Evolutionary conservation across 2,888 invertebrate genomes (phyloP), one percentile per base, ranked within the genome.

Genomic region (Micoletzkya japonica): DNA sequence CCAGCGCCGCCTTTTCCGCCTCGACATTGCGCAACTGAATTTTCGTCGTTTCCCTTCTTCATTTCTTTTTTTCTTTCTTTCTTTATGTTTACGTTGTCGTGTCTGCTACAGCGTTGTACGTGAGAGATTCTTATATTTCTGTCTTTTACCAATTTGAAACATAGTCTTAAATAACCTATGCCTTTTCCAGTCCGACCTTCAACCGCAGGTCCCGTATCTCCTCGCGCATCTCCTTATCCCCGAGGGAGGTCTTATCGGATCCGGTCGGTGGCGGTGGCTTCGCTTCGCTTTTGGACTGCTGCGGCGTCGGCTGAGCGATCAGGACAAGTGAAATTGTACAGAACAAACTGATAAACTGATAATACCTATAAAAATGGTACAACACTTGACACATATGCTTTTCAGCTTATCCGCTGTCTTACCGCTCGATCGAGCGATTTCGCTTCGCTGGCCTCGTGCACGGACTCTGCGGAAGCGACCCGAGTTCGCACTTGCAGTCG

Each of bases 1-100:
- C 24, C 34, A 70, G 24, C 6, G 36, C 73, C 59, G 64, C 69
- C 44, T 79, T 76, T 60, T 80, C 82, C 26, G 76, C 73, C 63
- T 77, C 79, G 20, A 73, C 14, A 0, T 72, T 68, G 20, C 58
- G 70, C 10, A 79, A 58, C 74, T 75, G 59, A 52, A 73, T 49
- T 20, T 44, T 20, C 10, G 20, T 44, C 10, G 10, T 20, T 44
- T 44, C 44, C 44, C 44, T 44, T 44, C 10, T 44, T 44, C 44
- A 44, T 44, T 14, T 44, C 20, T 20, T 44, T 44, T 14, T 44
- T 44, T 20, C 44, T 44, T 44, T 20, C 20, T 20, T 44, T 44
- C 10, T 20, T 20, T 44, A 14, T 44, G 20, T 14, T 20, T 44
- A 14, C 10, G 20, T 10, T 44, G 44, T 20, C 44, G 10, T 44